phyloP scores from a whole-genome alignment of 2,888 invertebrate species.

The Adelognathus sp. region DNA sequence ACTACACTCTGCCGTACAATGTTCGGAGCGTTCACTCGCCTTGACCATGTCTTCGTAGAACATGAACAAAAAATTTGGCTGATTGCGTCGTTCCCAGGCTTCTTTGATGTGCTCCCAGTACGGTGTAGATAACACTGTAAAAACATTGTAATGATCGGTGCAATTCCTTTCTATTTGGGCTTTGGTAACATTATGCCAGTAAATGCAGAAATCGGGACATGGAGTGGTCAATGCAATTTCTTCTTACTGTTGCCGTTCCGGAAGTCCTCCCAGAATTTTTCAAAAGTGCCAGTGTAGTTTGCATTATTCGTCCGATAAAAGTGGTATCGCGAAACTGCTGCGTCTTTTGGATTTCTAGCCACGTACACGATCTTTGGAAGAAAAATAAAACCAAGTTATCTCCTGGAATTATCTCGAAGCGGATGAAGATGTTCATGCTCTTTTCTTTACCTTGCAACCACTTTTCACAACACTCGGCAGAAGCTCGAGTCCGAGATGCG shows the following conservation, averaged over 20 bases:
- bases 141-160: no score
- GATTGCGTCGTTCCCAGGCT: constrained; percentile 86
- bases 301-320: constrained; percentile 25
- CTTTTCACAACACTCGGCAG: no score
- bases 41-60: constrained; percentile 91
- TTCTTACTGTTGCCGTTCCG: constrained; percentile 69
- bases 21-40: constrained; percentile 80
- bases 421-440: no score
- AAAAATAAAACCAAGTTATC: no score
- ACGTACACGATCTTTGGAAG: constrained; percentile 72
- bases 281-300: constrained; percentile 68
- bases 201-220: neutral
- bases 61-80: constrained; percentile 88
- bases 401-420: no score
- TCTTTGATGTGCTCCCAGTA: constrained; percentile 91
- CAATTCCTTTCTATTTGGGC: no score
- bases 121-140: constrained; percentile 88
- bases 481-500: no score
- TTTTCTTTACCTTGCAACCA: no score
- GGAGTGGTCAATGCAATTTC: no score
- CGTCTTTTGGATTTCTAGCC: constrained; percentile 77
- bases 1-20: neutral
- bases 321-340: constrained; percentile 72
- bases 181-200: no score
- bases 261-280: constrained; percentile 72